A percentile compares a stretch with the other conserved stretches of the same genome.
Conservation (phyloP, 1,140 invertebrate genomes). For the Microplitis demolitor region DNA sequence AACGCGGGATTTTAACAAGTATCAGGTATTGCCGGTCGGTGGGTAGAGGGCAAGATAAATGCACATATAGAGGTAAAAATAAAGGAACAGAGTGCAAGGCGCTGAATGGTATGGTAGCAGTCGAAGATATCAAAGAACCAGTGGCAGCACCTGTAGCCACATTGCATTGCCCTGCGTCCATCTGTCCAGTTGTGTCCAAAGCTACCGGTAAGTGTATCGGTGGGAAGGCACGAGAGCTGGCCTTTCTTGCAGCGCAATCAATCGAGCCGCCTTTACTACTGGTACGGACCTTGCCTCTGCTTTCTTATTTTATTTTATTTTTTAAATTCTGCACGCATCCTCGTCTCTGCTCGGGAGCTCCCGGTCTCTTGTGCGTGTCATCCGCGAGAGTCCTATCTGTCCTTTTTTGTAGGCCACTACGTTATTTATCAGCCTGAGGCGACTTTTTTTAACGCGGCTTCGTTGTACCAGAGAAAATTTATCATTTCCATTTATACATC, state of each 20-base stretch:
- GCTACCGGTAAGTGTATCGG: slow-evolving; percentile 30
- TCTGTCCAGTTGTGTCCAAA: slow-evolving; percentile 35
- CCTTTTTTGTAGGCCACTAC: not conserved
- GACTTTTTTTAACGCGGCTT: not conserved
- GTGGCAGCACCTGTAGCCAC: slow-evolving; percentile 43
- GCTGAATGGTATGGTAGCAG: slow-evolving; percentile 15
- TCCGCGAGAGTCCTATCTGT: not conserved
- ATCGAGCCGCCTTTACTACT: slow-evolving; percentile 45
- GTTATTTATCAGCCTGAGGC: slow-evolving; percentile 6
- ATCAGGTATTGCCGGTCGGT: not conserved
- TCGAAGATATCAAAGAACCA: slow-evolving; percentile 21
- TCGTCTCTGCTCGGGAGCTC: slow-evolving; percentile 10
- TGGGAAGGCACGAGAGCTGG: slow-evolving; percentile 40
- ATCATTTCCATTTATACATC: too few species aligned
- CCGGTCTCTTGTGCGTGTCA: not conserved
- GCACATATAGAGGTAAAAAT: not conserved
- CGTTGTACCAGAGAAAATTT: too few species aligned
- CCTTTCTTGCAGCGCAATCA: slow-evolving; percentile 49
- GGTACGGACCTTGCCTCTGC: slow-evolving; percentile 5
- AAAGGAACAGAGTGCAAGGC: not conserved
- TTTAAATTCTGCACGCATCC: slow-evolving; percentile 10
- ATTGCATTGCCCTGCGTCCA: slow-evolving; percentile 44
- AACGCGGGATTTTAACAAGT: not conserved
- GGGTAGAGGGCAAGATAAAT: not conserved
- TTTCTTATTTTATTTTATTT: slow-evolving; percentile 9